A percentile compares a stretch with the other conserved stretches of the same genome.
Conservation (phyloP, 2,888 invertebrate genomes). For the Latheticus oryzae region DNA sequence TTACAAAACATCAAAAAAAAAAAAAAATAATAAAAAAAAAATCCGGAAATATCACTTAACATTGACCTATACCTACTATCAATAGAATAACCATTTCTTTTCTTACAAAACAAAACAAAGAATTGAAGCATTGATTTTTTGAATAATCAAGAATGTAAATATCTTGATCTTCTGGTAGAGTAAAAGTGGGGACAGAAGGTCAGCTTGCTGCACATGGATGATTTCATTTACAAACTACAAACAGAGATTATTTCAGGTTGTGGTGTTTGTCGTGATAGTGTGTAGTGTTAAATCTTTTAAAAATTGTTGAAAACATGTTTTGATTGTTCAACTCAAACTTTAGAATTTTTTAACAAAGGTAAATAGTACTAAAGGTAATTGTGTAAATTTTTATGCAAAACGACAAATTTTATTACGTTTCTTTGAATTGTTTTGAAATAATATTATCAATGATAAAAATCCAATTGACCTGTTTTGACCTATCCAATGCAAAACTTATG, state of each 20-base stretch:
- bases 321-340: not conserved
- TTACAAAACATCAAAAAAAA: too few relatives aligned
- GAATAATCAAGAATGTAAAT: not conserved
- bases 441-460: too few relatives aligned
- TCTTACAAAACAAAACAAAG: too few relatives aligned
- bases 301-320: constrained; percentile 16
- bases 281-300: too few relatives aligned
- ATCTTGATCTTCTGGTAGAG: not conserved
- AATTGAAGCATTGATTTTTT: not conserved
- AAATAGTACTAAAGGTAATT: too few relatives aligned
- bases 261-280: constrained; percentile 27
- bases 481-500: too few relatives aligned
- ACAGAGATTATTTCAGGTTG: constrained; percentile 31
- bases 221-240: constrained; percentile 32
- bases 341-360: too few relatives aligned
- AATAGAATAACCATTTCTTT: not conserved
- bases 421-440: too few relatives aligned
- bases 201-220: constrained; percentile 40
- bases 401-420: too few relatives aligned
- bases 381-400: too few relatives aligned
- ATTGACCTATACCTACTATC: constrained; percentile 5
- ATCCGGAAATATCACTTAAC: constrained; percentile 6
- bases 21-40: too few relatives aligned
- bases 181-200: constrained; percentile 38
- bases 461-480: too few relatives aligned